phyloP scores from a whole-genome alignment of 2,797 vertebrate genomes.

The Aselliscus stoliczkanus region DNA sequence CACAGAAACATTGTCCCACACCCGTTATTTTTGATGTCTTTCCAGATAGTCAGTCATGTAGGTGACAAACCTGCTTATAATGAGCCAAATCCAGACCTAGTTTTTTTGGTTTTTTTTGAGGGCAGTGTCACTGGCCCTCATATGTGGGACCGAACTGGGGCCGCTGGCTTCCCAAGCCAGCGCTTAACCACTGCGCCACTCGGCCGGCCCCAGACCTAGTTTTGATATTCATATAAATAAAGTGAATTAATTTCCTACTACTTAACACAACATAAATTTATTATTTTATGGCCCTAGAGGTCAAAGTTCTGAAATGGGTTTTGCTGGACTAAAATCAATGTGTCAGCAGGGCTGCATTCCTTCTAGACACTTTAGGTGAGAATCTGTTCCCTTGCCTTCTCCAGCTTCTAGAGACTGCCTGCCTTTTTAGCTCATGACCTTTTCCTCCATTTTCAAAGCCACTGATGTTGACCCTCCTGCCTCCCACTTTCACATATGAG shows the following conservation, averaged over 20 bases:
- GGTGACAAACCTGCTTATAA: background rate
- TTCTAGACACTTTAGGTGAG: background rate
- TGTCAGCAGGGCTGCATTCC: background rate
- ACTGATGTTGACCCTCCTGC: background rate
- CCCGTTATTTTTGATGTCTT: background rate
- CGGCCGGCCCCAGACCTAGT: background rate
- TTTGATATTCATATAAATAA: slow-evolving; percentile 1
- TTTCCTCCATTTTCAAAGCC: background rate
- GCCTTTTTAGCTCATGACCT: background rate
- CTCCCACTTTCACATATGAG: background rate
- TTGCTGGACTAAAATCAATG: background rate
- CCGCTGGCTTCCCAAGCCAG: no score
- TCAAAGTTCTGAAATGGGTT: background rate
- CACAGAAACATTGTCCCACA: background rate
- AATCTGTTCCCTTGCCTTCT: background rate
- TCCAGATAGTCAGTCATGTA: background rate
- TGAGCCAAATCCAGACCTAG: background rate
- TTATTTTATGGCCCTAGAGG: background rate
- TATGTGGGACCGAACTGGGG: no score
- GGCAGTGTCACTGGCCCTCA: no score
- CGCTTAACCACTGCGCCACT: no score
- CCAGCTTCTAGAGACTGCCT: background rate
- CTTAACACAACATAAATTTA: background rate
- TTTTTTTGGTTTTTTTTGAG: no score
- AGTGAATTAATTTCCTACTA: background rate